Base-by-base conservation (phyloP, 2,888 invertebrate species). In the Stratiomys singularior region DNA sequence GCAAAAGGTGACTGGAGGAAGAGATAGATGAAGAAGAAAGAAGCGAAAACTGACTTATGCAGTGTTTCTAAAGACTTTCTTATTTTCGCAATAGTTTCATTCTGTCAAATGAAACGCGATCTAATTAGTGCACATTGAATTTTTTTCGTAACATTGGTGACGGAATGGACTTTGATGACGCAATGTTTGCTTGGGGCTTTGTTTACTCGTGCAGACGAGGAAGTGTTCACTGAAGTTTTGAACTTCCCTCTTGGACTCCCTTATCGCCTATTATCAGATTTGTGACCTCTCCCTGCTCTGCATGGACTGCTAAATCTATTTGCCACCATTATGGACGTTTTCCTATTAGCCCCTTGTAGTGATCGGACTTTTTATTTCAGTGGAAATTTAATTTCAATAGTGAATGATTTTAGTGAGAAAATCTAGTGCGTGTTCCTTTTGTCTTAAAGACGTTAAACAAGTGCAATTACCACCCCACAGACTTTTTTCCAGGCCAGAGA, bases 261-360 rank as follows among this genome's bases (percentile, higher is more conserved):
- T 18, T 37, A 37, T 15, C 15, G 15, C 44, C 52, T 9, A 18
- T 4, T 52, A 52, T 37, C 37, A n/a, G 18, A 18, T 52, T 52
- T 52, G 52, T 18, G 52, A 52, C 18, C 15, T 52, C 4, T 52
- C 52, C 52, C 52, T 52, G 52, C 15, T 52, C 52, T 52, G 52
- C 52, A 52, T 52, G 52, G 52, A 52, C 52, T 52, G 52, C 52
- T 52, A 52, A 52, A 52, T 52, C 52, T 37, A 52, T 52, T 52
- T 18, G 15, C 52, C 52, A 52, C 18, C 52, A 52, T 13, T n/a
- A n/a, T 52, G 52, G 52, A 52, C 52, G 52, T 52, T 52, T 13
- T 4, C 15, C 37, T n/a, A 52, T 52, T 13, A 52, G 52, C 52
- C 52, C 52, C 37, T 15, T 52, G 52, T 52, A 52, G 52, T 52